Percentiles rank a stretch among this genome's conserved stretches.
Conservation (phyloP, 1,140 invertebrate genomes). For the Muscidifurax raptorellus region DNA sequence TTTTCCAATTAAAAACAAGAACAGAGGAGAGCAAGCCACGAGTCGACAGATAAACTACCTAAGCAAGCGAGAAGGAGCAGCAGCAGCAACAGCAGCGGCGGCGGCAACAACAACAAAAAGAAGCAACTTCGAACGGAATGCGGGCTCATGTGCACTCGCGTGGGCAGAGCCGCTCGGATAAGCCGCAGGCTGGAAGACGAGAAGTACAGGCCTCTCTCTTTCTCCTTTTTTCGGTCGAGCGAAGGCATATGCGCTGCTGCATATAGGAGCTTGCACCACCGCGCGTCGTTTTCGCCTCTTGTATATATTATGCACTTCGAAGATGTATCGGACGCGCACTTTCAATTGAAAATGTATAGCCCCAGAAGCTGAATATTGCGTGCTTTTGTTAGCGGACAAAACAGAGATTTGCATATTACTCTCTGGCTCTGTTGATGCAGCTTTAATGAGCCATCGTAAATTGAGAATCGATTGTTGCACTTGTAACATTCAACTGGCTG, state of each 20-base stretch:
- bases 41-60: not conserved
- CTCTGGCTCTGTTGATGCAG: no score
- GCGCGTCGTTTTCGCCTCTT: not conserved
- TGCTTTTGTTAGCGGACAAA: not conserved
- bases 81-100: not conserved
- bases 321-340: not conserved
- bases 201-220: slow-evolving; percentile 54
- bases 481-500: not conserved
- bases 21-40: not conserved
- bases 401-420: not conserved
- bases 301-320: not conserved
- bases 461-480: not conserved
- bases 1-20: slow-evolving; percentile 4
- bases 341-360: not conserved
- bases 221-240: not conserved
- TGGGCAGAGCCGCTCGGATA: slow-evolving; percentile 14
- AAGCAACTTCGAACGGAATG: not conserved
- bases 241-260: not conserved
- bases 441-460: not conserved
- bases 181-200: slow-evolving; percentile 63
- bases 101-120: not conserved
- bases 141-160: not conserved
- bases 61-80: slow-evolving; percentile 11
- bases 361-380: not conserved
- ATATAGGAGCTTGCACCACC: slow-evolving; percentile 1